A percentile compares a stretch with the other conserved stretches of the same genome.
Conservation (phyloP, 2,888 invertebrate species). For the Dichetophora obliterata region DNA sequence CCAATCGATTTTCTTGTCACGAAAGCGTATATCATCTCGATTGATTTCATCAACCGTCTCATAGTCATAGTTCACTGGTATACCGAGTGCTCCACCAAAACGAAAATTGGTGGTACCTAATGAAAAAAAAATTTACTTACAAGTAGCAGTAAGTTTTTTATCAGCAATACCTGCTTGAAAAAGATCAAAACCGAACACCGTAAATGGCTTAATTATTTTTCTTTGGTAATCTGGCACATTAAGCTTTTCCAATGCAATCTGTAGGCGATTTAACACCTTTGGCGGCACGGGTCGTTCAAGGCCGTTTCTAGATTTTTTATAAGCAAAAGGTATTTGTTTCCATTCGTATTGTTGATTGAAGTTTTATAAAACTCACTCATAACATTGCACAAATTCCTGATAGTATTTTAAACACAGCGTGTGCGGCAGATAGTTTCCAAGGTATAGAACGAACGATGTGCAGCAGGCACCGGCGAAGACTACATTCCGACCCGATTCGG, state of each 20-base stretch:
- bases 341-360: not conserved
- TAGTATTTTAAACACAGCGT: constrained; percentile 75
- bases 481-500: constrained; percentile 72
- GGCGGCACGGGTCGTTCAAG: constrained; percentile 73
- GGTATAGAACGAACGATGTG: constrained; percentile 68
- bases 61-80: constrained; percentile 81
- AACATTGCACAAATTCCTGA: constrained; percentile 75
- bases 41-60: constrained; percentile 73
- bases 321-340: not conserved
- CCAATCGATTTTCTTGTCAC: constrained; percentile 77
- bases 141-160: not conserved
- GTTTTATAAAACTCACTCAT: constrained; percentile 71
- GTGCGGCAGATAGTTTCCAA: constrained; percentile 74
- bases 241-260: constrained; percentile 75
- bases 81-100: constrained; percentile 79
- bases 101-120: constrained; percentile 71
- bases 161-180: constrained; percentile 75
- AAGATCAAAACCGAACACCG: constrained; percentile 80
- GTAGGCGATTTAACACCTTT: constrained; percentile 71
- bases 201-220: constrained; percentile 76
- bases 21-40: constrained; percentile 74
- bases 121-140: not conserved
- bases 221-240: constrained; percentile 71
- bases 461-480: constrained; percentile 71
- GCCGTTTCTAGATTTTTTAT: constrained; percentile 72